phyloP scores from a whole-genome alignment of 64 coral and sea anemone genomes.

The Cladopsammia gracilis region DNA sequence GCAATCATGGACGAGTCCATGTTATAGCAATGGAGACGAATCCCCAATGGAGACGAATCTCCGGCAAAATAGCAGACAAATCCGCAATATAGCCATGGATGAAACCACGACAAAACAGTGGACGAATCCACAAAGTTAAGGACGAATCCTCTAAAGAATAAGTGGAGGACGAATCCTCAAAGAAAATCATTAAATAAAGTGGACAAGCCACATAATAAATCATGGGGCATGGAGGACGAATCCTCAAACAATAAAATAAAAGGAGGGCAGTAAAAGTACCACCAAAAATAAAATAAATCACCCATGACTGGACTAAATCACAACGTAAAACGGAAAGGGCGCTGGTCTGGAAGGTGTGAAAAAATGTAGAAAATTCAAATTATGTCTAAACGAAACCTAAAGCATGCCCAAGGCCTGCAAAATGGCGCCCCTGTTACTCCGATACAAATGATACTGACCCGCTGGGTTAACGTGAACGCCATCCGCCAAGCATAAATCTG shows the following conservation, averaged over 20 bases:
- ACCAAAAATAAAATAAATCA: not conserved
- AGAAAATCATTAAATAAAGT: not conserved
- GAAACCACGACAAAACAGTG: not conserved
- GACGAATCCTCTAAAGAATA: not conserved
- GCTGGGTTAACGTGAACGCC: no score
- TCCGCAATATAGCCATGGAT: no score
- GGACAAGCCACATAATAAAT: not conserved
- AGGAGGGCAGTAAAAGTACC: not conserved
- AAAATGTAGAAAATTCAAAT: not conserved
- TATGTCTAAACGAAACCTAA: not conserved
- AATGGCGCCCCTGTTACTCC: no score
- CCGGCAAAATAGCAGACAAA: no score
- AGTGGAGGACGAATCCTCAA: not conserved
- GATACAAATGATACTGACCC: no score
- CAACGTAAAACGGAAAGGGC: not conserved
- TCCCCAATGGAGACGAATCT: no score
- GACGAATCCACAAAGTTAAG: slow-evolving; percentile 8
- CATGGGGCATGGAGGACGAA: not conserved
- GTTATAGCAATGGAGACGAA: not conserved
- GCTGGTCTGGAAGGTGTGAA: not conserved
- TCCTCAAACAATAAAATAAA: not conserved
- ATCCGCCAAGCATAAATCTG: slow-evolving; percentile 7
- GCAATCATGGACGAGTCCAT: not conserved
- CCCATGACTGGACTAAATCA: slow-evolving; percentile 26
- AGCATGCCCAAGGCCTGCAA: no score